Percentiles rank a stretch among this genome's conserved stretches.
Conservation (phyloP, 2,113 vertebrate genomes). For the Psittacara wagleri region DNA sequence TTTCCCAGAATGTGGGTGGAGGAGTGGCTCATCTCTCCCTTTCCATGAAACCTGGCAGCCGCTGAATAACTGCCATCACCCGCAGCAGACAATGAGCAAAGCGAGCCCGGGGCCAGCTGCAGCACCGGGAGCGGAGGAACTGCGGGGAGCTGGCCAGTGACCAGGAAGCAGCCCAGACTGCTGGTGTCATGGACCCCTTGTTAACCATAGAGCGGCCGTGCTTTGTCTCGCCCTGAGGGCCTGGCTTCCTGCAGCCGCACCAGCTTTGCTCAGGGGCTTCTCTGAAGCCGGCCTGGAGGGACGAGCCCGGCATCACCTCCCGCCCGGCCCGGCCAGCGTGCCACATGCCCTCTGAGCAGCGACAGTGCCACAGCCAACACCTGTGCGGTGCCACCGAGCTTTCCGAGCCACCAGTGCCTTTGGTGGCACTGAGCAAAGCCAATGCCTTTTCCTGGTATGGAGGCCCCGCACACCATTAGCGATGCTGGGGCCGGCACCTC, state of each 20-base stretch:
- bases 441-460: accelerated
- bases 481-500: background rate
- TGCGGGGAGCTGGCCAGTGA: slow-evolving; percentile 13
- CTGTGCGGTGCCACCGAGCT: accelerated
- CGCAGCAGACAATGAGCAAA: slow-evolving; percentile 35
- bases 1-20: slow-evolving; percentile 41
- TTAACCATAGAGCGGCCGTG: background rate
- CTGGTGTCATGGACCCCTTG: slow-evolving; percentile 20
- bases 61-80: slow-evolving; percentile 19
- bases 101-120: slow-evolving; percentile 12
- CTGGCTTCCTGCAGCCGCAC: background rate
- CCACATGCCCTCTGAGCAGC: accelerated
- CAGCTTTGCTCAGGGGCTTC: background rate
- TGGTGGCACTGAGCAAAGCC: background rate
- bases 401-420: background rate
- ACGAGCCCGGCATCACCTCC: background rate
- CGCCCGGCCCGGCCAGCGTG: background rate
- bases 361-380: background rate
- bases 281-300: background rate
- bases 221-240: background rate
- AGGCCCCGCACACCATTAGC: background rate
- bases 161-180: slow-evolving; percentile 62
- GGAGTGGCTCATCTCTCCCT: slow-evolving; percentile 43
- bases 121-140: background rate
- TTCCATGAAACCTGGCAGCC: slow-evolving; percentile 32